Conservation (phyloP, 2,113 vertebrate species). For the Oncorhynchus keta region DNA sequence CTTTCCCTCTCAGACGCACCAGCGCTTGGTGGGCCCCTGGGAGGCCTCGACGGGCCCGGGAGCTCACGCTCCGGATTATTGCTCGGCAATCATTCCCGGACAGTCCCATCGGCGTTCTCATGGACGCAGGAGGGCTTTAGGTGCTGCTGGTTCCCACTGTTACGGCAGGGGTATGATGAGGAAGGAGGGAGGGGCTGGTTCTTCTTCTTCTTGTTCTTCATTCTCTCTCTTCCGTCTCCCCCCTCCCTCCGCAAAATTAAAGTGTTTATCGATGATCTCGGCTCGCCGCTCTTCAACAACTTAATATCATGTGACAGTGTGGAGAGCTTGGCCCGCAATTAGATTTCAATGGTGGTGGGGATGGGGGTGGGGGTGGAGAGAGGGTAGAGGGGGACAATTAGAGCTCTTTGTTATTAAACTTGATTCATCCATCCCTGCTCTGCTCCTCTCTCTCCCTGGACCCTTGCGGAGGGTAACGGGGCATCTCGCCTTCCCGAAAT, state of each 20-base stretch:
- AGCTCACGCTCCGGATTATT: slow-evolving; percentile 88
- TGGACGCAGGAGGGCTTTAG: slow-evolving; percentile 90
- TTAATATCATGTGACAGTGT: slow-evolving; percentile 99
- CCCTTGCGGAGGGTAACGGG: slow-evolving; percentile 86
- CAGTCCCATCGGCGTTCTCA: slow-evolving; percentile 87
- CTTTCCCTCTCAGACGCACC: slow-evolving; percentile 89
- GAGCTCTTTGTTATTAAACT: slow-evolving; percentile 98
- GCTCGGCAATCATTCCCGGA: slow-evolving; percentile 89
- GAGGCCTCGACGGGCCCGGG: slow-evolving; percentile 22
- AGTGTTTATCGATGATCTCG: slow-evolving; percentile 97
- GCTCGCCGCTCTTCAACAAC: slow-evolving; percentile 86
- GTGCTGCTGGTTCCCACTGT: slow-evolving; percentile 92
- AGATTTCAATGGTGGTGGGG: slow-evolving; percentile 92
- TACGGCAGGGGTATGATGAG: slow-evolving; percentile 74
- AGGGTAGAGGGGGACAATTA: slow-evolving; percentile 87
- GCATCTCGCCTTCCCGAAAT: slow-evolving; percentile 85
- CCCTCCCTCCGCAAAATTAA: slow-evolving; percentile 60
- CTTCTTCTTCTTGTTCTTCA: slow-evolving; percentile 61
- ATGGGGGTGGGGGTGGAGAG: slow-evolving; percentile 20
- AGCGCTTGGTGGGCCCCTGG: slow-evolving; percentile 32
- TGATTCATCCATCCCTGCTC: slow-evolving; percentile 83
- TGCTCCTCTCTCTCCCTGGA: slow-evolving; percentile 71
- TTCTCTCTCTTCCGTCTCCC: slow-evolving; percentile 52
- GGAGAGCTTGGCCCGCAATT: slow-evolving; percentile 95
- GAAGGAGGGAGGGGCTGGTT: slow-evolving; percentile 14